A percentile compares a stretch with the other conserved stretches of the same genome.
Conservation (phyloP, 2,113 vertebrate genomes). For the Sapajus apella region DNA sequence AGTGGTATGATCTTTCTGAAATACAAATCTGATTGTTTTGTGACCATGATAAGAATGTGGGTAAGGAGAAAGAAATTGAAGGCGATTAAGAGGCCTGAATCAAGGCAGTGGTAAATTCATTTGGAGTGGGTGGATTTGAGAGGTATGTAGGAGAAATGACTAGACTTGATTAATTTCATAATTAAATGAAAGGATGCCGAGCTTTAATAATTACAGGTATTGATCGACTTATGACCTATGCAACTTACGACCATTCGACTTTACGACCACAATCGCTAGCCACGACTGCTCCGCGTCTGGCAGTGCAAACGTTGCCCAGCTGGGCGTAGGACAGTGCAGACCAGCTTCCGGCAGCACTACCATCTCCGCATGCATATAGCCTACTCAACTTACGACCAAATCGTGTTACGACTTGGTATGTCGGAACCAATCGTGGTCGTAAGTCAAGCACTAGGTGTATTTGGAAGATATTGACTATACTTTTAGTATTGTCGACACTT, state of each 20-base stretch:
- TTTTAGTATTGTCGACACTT: conserved; percentile 28
- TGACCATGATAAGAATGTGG: neutral
- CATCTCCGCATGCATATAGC: no score
- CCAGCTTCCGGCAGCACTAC: no score
- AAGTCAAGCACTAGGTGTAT: neutral
- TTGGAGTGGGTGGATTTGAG: neutral
- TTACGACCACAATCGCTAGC: no score
- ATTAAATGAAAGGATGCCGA: neutral
- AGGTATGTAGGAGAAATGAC: neutral
- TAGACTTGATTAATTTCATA: conserved; percentile 19
- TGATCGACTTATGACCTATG: no score
- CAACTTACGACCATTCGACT: no score
- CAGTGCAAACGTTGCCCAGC: no score
- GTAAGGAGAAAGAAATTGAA: neutral
- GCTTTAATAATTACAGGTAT: neutral
- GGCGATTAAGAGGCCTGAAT: neutral
- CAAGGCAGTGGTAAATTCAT: neutral
- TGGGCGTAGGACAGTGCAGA: no score
- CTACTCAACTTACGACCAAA: no score
- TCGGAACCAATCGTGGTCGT: no score
- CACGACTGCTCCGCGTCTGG: no score
- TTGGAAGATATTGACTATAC: conserved; percentile 18
- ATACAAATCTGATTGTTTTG: neutral
- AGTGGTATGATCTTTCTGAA: neutral
- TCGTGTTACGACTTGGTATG: no score